A percentile compares a stretch with the other conserved stretches of the same genome.
phyloP scores from a whole-genome alignment of 2,797 vertebrate species.

The Diplodus sargus region DNA sequence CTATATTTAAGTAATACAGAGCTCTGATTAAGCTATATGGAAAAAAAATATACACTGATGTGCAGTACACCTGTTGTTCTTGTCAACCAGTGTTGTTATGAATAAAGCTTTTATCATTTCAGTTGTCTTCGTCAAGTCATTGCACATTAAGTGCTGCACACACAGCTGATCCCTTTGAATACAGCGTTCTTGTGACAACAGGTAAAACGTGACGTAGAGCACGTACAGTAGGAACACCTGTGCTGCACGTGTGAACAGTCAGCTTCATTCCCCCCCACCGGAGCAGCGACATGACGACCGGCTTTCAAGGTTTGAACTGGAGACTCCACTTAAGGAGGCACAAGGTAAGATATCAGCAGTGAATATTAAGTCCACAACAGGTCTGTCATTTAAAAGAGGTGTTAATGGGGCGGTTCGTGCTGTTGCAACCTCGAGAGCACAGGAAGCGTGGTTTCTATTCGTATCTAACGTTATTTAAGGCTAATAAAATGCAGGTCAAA shows the following conservation, averaged over 20 bases:
- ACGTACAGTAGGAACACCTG: conserved; percentile 53
- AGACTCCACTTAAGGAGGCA: conserved; percentile 12
- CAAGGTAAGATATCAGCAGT: conserved; percentile 38
- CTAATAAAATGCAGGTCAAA: no score
- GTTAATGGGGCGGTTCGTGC: not conserved
- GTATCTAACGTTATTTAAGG: no score
- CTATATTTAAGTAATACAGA: conserved; percentile 74
- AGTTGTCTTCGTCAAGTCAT: conserved; percentile 48
- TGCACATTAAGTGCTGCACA: not conserved
- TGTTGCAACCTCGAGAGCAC: not conserved
- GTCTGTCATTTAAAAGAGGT: fast-evolving
- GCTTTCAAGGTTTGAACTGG: not conserved
- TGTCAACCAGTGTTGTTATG: conserved; percentile 69
- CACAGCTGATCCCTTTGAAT: conserved; percentile 2
- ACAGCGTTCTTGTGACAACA: conserved; percentile 20
- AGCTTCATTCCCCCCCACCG: conserved; percentile 13
- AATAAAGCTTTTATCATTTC: conserved; percentile 77
- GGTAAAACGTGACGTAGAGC: conserved; percentile 61
- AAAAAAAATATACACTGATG: conserved; percentile 74
- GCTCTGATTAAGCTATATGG: conserved; percentile 66
- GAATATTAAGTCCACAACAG: no score
- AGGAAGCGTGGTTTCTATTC: not conserved
- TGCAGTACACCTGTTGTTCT: conserved; percentile 61
- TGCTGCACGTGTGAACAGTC: conserved; percentile 29
- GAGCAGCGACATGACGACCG: conserved; percentile 28